A percentile compares a stretch with the other conserved stretches of the same genome.
Evolutionary conservation across 2,888 invertebrate genomes (phyloP).

Genomic region (Cantharis rufa): DNA sequence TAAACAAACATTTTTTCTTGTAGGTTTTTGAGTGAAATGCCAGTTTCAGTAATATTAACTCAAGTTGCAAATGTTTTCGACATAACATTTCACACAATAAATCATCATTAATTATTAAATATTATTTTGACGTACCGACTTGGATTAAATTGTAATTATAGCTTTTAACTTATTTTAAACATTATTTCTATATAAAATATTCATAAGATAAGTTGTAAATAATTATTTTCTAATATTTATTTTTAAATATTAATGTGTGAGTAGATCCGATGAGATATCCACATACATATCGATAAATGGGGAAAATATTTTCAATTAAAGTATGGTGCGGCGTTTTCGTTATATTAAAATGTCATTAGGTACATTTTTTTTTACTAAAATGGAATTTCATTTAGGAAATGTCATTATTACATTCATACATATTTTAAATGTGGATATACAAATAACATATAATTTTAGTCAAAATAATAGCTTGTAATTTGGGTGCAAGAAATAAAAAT

Average conservation of each 20-base stretch:
- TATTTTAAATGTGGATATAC: neutral
- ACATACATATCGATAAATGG: neutral
- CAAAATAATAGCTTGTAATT: neutral
- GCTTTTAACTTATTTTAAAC: neutral
- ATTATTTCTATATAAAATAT: neutral
- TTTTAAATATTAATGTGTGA: neutral
- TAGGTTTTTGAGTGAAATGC: neutral
- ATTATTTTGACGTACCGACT: neutral
- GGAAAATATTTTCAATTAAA: neutral
- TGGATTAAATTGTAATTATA: neutral
- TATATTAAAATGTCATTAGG: neutral
- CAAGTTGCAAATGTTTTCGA: neutral
- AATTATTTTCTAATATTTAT: neutral
- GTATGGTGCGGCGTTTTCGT: neutral
- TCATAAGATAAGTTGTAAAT: neutral
- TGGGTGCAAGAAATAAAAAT: neutral
- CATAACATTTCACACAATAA: neutral
- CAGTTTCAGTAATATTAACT: neutral
- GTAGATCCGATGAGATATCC: neutral
- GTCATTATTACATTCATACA: neutral
- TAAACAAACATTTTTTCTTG: neutral
- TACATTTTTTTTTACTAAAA: neutral
- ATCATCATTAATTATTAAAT: neutral
- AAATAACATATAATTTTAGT: neutral
- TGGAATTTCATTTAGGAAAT: neutral